Evolutionary conservation across 2,797 vertebrate species (phyloP), one percentile per base, ranked within the genome.

Genomic region (Manis crassicaudata): DNA sequence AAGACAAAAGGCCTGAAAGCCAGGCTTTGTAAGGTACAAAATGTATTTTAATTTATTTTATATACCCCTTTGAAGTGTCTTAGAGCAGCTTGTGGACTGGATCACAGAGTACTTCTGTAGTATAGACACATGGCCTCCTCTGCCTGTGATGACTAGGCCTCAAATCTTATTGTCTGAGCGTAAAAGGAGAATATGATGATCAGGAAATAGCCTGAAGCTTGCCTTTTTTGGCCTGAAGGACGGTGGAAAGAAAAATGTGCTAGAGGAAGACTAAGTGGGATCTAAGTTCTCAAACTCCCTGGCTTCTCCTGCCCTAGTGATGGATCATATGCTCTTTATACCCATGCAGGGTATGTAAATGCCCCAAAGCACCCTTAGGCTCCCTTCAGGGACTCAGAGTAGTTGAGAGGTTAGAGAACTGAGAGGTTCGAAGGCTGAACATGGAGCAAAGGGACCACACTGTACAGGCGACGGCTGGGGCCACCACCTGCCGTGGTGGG

Each of bases 31-130:
- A 70, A 90, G 54, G 32, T 16, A 46, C 50, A 65, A 91, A 90
- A 83, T 17, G 85, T 62, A 83, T 83, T 94, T 80, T 82, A 58
- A 88, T 92, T 91, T 86, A 35, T 90, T 95, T 76, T 52, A 77
- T 37, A 83, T 82, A 40, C 25, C 16, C 32, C 25, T 91, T 85
- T 80, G 50, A 70, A 27, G 23, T 63, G 58, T 60, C 62, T 27
- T 2, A 2, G 35, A 60, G 17, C 20, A 72, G 63, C 16, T 67
- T 52, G 10, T 79, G 88, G 63, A 68, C 43, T 0, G 18, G 46
- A 65, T 83, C 32, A 72, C 25, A 50, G 60, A 20, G 13, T 56
- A 85, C 52, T 84, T 79, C 35, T 52, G 17, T 7, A 46, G 52
- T 35, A 0, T 5, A 73, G 67, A 88, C 46, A 68, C 89, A 35